Evolutionary conservation across 2,797 vertebrate genomes (phyloP).

Genomic region (Eidolon dupreanum): DNA sequence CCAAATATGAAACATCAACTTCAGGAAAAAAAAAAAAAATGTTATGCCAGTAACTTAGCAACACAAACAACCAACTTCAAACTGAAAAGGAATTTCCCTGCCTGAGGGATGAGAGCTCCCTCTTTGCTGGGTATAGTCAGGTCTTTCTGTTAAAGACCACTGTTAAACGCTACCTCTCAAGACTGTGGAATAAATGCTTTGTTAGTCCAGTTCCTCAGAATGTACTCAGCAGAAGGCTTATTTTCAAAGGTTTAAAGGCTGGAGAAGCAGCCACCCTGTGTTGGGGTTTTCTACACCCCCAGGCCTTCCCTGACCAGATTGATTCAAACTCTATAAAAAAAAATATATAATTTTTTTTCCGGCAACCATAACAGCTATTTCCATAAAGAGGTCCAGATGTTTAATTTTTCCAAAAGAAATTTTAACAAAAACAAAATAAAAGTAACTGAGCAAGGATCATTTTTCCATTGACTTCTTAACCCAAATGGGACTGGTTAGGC

Average conservation of each 20-base stretch:
- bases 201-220: background rate
- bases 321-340: slow-evolving; percentile 66
- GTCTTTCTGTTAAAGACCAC: background rate
- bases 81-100: slow-evolving; percentile 48
- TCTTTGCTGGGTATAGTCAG: background rate
- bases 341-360: slow-evolving; percentile 9
- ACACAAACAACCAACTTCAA: slow-evolving; percentile 47
- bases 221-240: background rate
- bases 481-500: slow-evolving; percentile 18
- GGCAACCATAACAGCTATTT: slow-evolving; percentile 75
- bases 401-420: slow-evolving; percentile 77
- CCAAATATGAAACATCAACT: background rate
- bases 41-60: slow-evolving; percentile 46
- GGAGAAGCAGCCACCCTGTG: background rate
- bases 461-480: slow-evolving; percentile 80
- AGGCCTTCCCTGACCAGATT: slow-evolving; percentile 51
- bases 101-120: background rate
- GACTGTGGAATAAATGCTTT: background rate
- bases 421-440: slow-evolving; percentile 79
- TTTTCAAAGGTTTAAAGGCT: slow-evolving; percentile 37
- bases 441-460: slow-evolving; percentile 74
- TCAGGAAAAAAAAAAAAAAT: background rate
- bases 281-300: background rate
- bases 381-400: slow-evolving; percentile 79
- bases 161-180: background rate